Evolutionary conservation across 1,140 invertebrate genomes (phyloP), one percentile per base, ranked within the genome.

Genomic region (Bombus cullumanus): DNA sequence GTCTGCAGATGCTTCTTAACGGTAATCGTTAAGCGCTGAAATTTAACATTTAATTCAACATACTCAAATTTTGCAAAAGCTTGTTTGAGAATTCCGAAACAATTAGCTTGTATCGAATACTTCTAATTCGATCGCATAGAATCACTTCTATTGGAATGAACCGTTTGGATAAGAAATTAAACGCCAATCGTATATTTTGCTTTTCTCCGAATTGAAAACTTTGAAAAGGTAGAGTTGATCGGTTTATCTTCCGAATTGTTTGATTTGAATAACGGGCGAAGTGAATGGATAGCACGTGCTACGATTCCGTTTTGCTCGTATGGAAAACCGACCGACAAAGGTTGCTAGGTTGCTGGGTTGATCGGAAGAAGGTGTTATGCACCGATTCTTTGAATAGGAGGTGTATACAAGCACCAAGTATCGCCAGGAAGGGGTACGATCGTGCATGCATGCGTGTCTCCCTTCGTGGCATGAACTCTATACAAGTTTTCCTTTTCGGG

Each of bases 381-480:
- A 68, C 83, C 73, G 31, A 76, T 37, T 28, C 68, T 37, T 57
- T 47, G 68, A 62, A 47, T 59, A 57, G 31, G 43, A 68, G 73
- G 83, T 86, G 76, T 81, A 31, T 37, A 62, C 85, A 57, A 28
- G 64, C 37, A 53, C 62, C 9, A 66, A 31, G 41, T 74, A 74
- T 57, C 69, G 71, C 59, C 57, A 12, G n/a, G 43, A 66, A 59
- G 34, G 79, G 43, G 73, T 81, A 80, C 69, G 57, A 80, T 85
- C 89, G 88, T 62, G 74, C 89, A 90, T 62, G 88, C 89, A 90
- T 90, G 89, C 89, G 89, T 90, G 86, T 90, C 89, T 90, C 88
- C 89, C 86, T 74, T 76, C 66, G 37, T 64, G 53, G 15, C 59
- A 34, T 13, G 5, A 43, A 78, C 59, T 41, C 1, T 41, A 12